Evolutionary conservation across 2,797 vertebrate genomes (phyloP).

Genomic region (Acestrorhynchus altus): DNA sequence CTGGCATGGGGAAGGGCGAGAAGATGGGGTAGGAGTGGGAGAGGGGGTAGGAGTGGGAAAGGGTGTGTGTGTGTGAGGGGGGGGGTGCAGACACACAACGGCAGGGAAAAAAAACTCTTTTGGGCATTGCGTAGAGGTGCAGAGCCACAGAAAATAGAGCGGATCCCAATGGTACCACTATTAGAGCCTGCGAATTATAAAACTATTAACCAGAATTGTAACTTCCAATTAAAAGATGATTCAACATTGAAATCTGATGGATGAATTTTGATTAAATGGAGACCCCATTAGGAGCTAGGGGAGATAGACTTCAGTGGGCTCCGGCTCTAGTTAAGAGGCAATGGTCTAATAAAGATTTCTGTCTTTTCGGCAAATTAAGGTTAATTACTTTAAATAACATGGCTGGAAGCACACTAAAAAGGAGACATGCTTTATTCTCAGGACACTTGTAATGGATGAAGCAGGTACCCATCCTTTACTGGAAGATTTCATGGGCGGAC

Average conservation of each 20-base stretch:
- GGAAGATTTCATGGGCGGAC: slow-evolving; percentile 67
- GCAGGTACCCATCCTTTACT: slow-evolving; percentile 76
- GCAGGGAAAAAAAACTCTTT: slow-evolving; percentile 46
- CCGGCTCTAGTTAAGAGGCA: slow-evolving; percentile 92
- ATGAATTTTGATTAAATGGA: slow-evolving; percentile 99
- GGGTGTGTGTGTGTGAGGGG: neutral
- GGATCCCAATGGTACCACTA: slow-evolving; percentile 96
- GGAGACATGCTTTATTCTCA: slow-evolving; percentile 86
- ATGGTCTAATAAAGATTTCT: slow-evolving; percentile 94
- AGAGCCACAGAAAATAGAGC: slow-evolving; percentile 91
- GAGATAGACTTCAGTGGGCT: slow-evolving; percentile 87
- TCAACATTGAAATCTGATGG: slow-evolving; percentile 99
- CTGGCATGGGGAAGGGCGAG: slow-evolving; percentile 38
- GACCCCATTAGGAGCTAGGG: slow-evolving; percentile 94
- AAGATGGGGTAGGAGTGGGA: slow-evolving; percentile 33
- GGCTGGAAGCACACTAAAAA: slow-evolving; percentile 84
- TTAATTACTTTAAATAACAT: slow-evolving; percentile 99
- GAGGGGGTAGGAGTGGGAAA: slow-evolving; percentile 22
- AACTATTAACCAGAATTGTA: slow-evolving; percentile 99
- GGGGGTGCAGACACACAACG: slow-evolving; percentile 22
- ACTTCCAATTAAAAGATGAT: slow-evolving; percentile 99
- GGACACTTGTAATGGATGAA: slow-evolving; percentile 82
- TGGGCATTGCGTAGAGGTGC: slow-evolving; percentile 62
- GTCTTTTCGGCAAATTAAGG: slow-evolving; percentile 93
- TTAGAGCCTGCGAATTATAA: slow-evolving; percentile 97